phyloP scores from a whole-genome alignment of 1,140 invertebrate genomes.

The Alviniconcha marisindica region DNA sequence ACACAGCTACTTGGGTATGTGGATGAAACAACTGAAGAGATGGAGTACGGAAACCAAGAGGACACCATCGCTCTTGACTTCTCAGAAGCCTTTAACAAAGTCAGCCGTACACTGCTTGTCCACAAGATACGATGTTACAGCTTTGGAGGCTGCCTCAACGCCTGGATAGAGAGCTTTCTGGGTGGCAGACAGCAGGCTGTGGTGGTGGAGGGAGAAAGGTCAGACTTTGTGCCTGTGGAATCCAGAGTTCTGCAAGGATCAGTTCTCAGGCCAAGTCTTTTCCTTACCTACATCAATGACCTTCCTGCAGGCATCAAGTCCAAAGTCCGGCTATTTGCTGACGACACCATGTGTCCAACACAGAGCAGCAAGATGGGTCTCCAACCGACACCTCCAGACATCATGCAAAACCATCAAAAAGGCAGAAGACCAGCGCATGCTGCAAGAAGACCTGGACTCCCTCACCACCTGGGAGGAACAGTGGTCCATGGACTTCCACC shows the following conservation, averaged over 20 bases:
- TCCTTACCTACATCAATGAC: conserved; percentile 40
- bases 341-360: conserved; percentile 38
- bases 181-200: conserved; percentile 40
- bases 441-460: conserved; percentile 9
- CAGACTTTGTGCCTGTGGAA: conserved; percentile 32
- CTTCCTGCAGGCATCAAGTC: conserved; percentile 16
- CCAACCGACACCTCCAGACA: conserved; percentile 32
- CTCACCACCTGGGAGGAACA: conserved; percentile 1
- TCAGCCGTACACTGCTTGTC: conserved; percentile 41
- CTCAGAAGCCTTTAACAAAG: conserved; percentile 54
- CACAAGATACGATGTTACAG: conserved; percentile 46
- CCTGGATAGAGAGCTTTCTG: conserved; percentile 47
- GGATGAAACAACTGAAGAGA: conserved; percentile 30
- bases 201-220: conserved; percentile 42
- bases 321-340: conserved; percentile 15
- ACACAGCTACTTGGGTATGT: conserved; percentile 45
- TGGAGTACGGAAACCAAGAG: conserved; percentile 32
- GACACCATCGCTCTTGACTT: conserved; percentile 49
- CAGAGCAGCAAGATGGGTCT: conserved; percentile 47
- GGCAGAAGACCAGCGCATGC: neutral
- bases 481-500: conserved; percentile 20
- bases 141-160: conserved; percentile 34
- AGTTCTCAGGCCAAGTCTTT: conserved; percentile 42
- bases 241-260: conserved; percentile 34
- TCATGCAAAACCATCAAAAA: neutral